Base-by-base conservation (phyloP, 2,888 invertebrate species). In the Drosophila siamana region DNA sequence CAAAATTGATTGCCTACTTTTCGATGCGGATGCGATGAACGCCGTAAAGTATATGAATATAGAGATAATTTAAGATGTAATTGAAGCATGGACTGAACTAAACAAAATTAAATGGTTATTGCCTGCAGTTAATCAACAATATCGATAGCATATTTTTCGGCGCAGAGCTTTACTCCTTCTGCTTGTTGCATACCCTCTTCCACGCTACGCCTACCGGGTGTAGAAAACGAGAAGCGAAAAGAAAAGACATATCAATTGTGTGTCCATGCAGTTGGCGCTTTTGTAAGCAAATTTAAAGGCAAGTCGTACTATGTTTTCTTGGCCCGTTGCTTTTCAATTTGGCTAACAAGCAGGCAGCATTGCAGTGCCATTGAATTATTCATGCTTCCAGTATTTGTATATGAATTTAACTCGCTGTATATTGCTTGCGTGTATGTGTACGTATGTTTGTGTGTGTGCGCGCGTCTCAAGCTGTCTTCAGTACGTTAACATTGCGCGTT, bases 311-410 rank as follows among this genome's bases (percentile, higher is more conserved):
- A 36, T 60, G n/a, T 26, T 33, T 36, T 41, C 36, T 15, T 38
- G 24, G 33, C 62, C 55, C 38, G 11, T 65, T 64, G 68, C 47
- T 64, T 66, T 79, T 67, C 69, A 78, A 75, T 75, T 73, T 73
- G 75, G 60, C 61, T 64, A 68, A 72, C 66, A 86, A 71, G 73
- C 66, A 68, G 70, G 62, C 76, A 81, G 85, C 79, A 82, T 60
- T 84, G 86, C 84, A 87, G 87, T 77, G 57, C 46, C 69, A 75
- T 75, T 79, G 73, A 87, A 87, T 87, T 71, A 85, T 79, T 87
- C 69, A 87, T 74, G 71, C 50, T 40, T 36, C 30, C 30, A 40
- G 69, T 54, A 68, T 75, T 63, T 77, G 55, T 67, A 55, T 66
- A 56, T 59, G 33, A 70, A 62, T 63, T 48, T 52, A 41, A 52